Evolutionary conservation across 2,888 invertebrate species (phyloP), one percentile per base, ranked within the genome.

Genomic region (Ctenicera cuprea): DNA sequence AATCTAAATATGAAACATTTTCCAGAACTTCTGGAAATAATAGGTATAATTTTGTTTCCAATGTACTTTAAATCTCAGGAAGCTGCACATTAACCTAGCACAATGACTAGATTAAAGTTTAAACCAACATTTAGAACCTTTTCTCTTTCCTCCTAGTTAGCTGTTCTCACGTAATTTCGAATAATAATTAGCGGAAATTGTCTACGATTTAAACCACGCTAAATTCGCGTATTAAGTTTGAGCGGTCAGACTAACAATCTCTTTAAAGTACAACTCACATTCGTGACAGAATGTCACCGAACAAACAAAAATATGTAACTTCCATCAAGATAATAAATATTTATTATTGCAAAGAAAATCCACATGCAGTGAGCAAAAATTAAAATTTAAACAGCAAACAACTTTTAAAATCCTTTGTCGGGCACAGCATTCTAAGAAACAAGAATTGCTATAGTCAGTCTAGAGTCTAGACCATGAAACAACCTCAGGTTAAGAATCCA

Each of bases 391-490:
- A 26, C 20, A 22, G 50, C 50, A 2, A 50, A 11, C 52, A 52
- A 22, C 18, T 26, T n/a, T 14, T n/a, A 43, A 18, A 52, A 14
- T 48, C 26, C 52, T 52, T 52, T 52, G 52, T 52, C 52, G 18
- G 52, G 14, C 8, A 16, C 38, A 57, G 18, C 43, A 54, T 67
- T 67, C 57, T 43, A 67, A 67, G 54, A 54, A 67, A 57, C 41
- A 67, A 67, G 54, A 57, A 57, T 67, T 67, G 66, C 45, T 48
- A n/a, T n/a, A 14, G 38, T 54, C 54, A 57, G 66, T 48, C 68
- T 61, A 59, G 59, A 57, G 66, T 61, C 68, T 68, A 59, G 68
- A 66, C 66, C 66, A 57, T 62, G 22, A n/a, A 66, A 22, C 62
- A 62, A 37, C 54, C 48, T 66, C 48, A n/a, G 37, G 68, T 61